Percentiles rank a stretch among this genome's conserved stretches.
phyloP scores from a whole-genome alignment of 2,888 invertebrate species.

The Zeuzera pyrina region DNA sequence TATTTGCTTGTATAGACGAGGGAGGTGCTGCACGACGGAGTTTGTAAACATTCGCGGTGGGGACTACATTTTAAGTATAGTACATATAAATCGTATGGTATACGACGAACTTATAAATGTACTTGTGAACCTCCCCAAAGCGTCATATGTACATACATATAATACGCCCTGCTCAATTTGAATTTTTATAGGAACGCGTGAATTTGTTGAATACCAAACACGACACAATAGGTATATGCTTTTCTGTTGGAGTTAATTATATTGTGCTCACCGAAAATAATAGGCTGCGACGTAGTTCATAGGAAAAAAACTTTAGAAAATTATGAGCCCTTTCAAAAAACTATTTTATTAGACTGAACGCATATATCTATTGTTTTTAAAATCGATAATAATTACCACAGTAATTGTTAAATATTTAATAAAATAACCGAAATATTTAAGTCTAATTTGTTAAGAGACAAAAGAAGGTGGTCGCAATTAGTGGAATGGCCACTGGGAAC shows the following conservation, averaged over 20 bases:
- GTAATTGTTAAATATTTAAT: too few relatives aligned
- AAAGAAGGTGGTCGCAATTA: slow-evolving; percentile 67
- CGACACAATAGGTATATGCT: slow-evolving; percentile 15
- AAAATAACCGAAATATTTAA: slow-evolving; percentile 35
- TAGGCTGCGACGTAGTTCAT: too few relatives aligned
- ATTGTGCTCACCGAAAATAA: too few relatives aligned
- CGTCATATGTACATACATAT: neutral
- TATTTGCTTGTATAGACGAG: slow-evolving; percentile 23
- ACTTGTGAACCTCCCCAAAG: too few relatives aligned
- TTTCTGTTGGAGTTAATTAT: slow-evolving; percentile 2
- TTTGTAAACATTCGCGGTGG: slow-evolving; percentile 52
- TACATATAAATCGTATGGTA: neutral
- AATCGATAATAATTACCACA: too few relatives aligned
- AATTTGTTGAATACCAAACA: slow-evolving; percentile 23
- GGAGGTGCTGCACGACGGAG: slow-evolving; percentile 32
- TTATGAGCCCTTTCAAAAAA: too few relatives aligned
- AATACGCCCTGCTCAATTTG: slow-evolving; percentile 16
- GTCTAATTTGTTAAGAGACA: slow-evolving; percentile 60
- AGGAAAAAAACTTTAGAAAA: too few relatives aligned
- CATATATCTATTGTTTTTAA: too few relatives aligned
- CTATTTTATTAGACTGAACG: too few relatives aligned
- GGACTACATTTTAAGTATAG: slow-evolving; percentile 17
- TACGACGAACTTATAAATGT: too few relatives aligned
- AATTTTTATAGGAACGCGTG: slow-evolving; percentile 22
- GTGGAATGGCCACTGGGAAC: slow-evolving; percentile 67